Conservation (phyloP, 2,888 invertebrate species). For the Tenthredo notha region DNA sequence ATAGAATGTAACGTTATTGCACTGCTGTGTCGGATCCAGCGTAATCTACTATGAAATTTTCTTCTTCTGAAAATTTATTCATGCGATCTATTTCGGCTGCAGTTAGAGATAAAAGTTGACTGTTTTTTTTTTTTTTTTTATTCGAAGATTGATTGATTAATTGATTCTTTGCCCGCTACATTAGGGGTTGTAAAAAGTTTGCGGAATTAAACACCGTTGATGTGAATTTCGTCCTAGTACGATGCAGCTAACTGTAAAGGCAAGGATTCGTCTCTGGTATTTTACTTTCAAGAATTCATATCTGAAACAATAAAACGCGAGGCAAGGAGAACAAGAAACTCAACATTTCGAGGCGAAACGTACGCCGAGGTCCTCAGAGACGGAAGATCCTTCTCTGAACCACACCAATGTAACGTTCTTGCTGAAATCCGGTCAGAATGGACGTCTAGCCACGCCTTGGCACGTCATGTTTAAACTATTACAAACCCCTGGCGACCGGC, state of each 20-base stretch:
- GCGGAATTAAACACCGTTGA: neutral
- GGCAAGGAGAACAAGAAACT: neutral
- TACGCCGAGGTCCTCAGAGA: conserved; percentile 29
- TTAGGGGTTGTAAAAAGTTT: neutral
- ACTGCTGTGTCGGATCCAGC: neutral
- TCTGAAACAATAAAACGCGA: conserved; percentile 37
- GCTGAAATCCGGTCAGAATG: conserved; percentile 46
- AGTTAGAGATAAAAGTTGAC: neutral
- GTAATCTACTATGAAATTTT: neutral
- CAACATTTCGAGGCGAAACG: conserved; percentile 21
- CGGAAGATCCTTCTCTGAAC: conserved; percentile 5
- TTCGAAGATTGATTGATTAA: neutral
- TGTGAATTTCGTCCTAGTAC: neutral
- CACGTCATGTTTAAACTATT: conserved; percentile 61
- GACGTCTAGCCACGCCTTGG: conserved; percentile 36
- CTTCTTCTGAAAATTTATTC: neutral
- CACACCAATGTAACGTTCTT: conserved; percentile 24
- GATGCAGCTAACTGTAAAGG: neutral
- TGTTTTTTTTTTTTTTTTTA: neutral
- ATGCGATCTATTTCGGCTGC: neutral
- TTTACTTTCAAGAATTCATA: neutral
- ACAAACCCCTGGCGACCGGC: conserved; percentile 59
- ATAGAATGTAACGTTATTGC: neutral
- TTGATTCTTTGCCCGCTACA: neutral
- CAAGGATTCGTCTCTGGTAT: neutral